Percentiles rank a stretch among this genome's conserved stretches.
Conservation (phyloP, 2,113 vertebrate genomes). For the Melanerpes formicivorus region DNA sequence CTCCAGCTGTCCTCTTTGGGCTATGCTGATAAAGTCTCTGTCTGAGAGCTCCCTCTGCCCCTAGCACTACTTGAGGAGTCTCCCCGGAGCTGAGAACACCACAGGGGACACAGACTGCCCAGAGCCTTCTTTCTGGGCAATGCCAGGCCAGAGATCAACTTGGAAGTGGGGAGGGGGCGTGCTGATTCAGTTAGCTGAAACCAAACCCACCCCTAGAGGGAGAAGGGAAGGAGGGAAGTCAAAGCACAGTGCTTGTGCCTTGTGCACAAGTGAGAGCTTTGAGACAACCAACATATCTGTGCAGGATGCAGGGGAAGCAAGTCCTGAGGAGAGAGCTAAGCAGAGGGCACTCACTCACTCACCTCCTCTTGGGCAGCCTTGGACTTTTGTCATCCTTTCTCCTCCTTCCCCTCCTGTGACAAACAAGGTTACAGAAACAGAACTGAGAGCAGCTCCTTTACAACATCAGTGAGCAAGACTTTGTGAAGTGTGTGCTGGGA, state of each 20-base stretch:
- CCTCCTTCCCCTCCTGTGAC: conserved; percentile 88
- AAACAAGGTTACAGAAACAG: conserved; percentile 42
- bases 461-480: neutral
- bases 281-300: neutral
- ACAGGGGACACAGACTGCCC: neutral
- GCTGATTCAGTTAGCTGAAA: neutral
- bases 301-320: neutral
- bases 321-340: neutral
- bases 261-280: neutral
- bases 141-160: neutral
- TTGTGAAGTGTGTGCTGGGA: neutral
- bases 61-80: neutral
- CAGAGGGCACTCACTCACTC: neutral
- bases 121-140: neutral
- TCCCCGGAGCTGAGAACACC: neutral
- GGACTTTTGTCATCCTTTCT: conserved; percentile 98
- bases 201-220: neutral
- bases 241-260: neutral
- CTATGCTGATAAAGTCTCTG: neutral
- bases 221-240: neutral
- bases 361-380: conserved; percentile 94
- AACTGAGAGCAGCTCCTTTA: neutral
- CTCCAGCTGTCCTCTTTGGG: neutral
- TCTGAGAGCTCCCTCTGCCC: neutral
- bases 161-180: neutral